phyloP scores from a whole-genome alignment of 2,797 vertebrate genomes.

The Sebastolobus alascanus region DNA sequence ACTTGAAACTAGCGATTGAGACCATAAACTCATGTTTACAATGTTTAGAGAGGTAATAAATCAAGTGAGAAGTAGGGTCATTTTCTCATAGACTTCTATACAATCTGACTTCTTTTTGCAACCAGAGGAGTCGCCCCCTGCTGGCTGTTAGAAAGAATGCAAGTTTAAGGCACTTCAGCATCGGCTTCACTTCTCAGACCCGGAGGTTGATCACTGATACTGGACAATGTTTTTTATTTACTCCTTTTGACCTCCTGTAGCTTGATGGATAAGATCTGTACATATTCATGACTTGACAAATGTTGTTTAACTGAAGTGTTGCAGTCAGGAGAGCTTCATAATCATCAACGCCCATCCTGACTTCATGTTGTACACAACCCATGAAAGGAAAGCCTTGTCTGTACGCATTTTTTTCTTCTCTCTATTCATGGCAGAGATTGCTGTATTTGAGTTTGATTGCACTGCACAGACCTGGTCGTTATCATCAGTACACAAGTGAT shows the following conservation, averaged over 20 bases:
- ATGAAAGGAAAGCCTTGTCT: neutral
- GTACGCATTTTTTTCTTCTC: neutral
- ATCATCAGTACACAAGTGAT: slow-evolving; percentile 31
- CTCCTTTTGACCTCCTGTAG: slow-evolving; percentile 7
- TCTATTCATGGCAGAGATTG: slow-evolving; percentile 2
- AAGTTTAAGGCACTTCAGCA: no score
- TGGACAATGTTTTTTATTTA: no score
- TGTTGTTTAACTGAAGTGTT: slow-evolving; percentile 1
- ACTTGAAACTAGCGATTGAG: no score
- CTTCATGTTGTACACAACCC: neutral
- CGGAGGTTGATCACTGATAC: rapidly evolving
- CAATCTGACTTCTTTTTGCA: no score
- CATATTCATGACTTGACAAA: slow-evolving; percentile 11
- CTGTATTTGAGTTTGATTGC: slow-evolving; percentile 31
- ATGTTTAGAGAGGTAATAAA: no score
- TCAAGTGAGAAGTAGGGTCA: no score
- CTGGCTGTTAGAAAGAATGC: no score
- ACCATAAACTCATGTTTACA: no score
- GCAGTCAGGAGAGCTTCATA: slow-evolving; percentile 9
- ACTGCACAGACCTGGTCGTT: slow-evolving; percentile 43
- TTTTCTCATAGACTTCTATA: no score
- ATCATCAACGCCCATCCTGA: neutral
- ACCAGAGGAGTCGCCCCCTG: no score
- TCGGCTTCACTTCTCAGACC: no score
- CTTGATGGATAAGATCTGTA: slow-evolving; percentile 36